These are phyloP conservation scores for Ictalurus furcatus DNA, from an alignment of 2,113 vertebrate genomes.

Conservation along the genomic window DNA sequence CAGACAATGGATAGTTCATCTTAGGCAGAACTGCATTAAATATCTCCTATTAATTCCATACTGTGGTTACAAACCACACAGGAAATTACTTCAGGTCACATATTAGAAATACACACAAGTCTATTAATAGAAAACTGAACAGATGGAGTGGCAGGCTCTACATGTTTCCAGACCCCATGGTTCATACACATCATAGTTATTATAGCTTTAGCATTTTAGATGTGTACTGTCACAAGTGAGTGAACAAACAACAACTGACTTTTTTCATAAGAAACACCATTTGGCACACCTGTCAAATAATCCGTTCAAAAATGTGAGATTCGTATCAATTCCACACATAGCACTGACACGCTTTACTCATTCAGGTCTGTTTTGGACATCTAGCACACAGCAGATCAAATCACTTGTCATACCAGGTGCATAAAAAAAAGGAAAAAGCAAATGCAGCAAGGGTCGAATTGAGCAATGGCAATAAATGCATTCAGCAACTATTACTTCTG, in stretches of 20 bases:
- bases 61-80: neutral
- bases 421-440: conserved; percentile 16
- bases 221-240: neutral
- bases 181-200: conserved; percentile 7
- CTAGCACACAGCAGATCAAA: conserved; percentile 4
- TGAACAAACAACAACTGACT: neutral
- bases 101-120: neutral
- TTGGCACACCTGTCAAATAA: conserved; percentile 10
- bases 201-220: neutral
- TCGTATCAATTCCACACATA: conserved; percentile 6
- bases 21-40: neutral
- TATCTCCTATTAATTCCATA: neutral
- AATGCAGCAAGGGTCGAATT: conserved; percentile 58
- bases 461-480: conserved; percentile 73
- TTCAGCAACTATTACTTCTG: conserved; percentile 78
- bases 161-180: neutral
- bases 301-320: neutral
- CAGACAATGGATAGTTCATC: neutral
- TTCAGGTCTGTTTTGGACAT: neutral
- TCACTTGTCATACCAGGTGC: conserved; percentile 35
- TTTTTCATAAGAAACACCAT: conserved; percentile 11
- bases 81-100: neutral
- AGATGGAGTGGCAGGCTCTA: neutral
- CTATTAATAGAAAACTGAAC: neutral
- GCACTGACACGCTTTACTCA: conserved; percentile 20